These are phyloP conservation scores for Microtus pennsylvanicus DNA, from an alignment of 2,113 vertebrate genomes.

Conservation along the genomic window DNA sequence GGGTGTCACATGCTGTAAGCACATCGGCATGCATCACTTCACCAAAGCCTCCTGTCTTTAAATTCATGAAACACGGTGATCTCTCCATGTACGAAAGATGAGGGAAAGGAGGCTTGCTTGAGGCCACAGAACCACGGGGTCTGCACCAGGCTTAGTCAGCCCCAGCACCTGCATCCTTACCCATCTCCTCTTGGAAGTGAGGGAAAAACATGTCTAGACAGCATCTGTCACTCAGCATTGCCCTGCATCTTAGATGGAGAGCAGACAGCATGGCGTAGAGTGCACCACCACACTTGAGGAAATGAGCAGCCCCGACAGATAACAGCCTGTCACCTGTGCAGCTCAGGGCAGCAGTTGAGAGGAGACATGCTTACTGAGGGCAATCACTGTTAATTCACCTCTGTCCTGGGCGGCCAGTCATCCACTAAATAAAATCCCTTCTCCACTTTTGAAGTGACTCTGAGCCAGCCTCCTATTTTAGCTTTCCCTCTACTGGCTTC, in stretches of 20 bases:
- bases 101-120: neutral
- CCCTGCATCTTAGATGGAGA: neutral
- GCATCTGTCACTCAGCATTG: neutral
- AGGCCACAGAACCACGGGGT: neutral
- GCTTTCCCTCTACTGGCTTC: neutral
- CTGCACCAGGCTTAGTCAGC: neutral
- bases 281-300: neutral
- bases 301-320: neutral
- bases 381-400: neutral
- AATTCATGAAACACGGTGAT: neutral
- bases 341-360: neutral
- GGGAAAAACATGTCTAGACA: neutral
- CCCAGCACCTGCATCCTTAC: no score
- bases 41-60: neutral
- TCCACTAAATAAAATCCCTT: neutral
- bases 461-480: neutral
- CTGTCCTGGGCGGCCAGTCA: neutral
- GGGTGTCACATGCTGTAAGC: no score
- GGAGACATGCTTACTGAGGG: neutral
- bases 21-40: neutral
- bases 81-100: neutral
- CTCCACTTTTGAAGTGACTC: slow-evolving; percentile 22
- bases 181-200: neutral
- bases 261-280: neutral
- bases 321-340: neutral